phyloP scores from a whole-genome alignment of 1,140 invertebrate genomes.

The Heliconius hewitsoni region DNA sequence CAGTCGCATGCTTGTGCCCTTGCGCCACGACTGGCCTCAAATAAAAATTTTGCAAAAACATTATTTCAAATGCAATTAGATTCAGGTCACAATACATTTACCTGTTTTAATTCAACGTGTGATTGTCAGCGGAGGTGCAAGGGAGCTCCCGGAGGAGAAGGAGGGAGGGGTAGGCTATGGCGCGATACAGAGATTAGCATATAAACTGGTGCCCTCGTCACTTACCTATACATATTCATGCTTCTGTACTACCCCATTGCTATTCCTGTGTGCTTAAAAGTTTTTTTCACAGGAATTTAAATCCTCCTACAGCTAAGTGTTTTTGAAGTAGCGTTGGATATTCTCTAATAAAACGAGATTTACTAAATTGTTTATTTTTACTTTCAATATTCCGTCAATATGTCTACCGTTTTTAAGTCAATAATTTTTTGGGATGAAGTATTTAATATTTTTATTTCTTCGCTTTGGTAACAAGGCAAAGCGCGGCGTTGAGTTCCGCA shows the following conservation, averaged over 20 bases:
- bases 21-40: too few relatives aligned
- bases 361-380: background rate
- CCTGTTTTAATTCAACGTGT: background rate
- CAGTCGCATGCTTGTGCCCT: too few relatives aligned
- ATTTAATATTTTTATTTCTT: too few relatives aligned
- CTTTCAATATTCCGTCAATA: background rate
- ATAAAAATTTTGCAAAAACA: background rate
- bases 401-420: background rate
- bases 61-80: background rate
- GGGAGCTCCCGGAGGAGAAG: background rate
- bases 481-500: too few relatives aligned
- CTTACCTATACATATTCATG: conserved; percentile 10
- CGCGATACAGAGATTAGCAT: conserved; percentile 6
- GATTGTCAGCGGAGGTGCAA: background rate
- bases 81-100: background rate
- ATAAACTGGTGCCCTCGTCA: conserved; percentile 13
- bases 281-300: conserved; percentile 8
- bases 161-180: background rate
- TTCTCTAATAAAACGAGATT: background rate
- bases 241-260: background rate
- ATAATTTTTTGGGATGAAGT: background rate
- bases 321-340: background rate
- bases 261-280: conserved; percentile 7
- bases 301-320: background rate
- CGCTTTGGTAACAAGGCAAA: too few relatives aligned